A percentile compares a stretch with the other conserved stretches of the same genome.
Evolutionary conservation across 2,888 invertebrate species (phyloP).

Genomic region (Lepidochitona cinerea): DNA sequence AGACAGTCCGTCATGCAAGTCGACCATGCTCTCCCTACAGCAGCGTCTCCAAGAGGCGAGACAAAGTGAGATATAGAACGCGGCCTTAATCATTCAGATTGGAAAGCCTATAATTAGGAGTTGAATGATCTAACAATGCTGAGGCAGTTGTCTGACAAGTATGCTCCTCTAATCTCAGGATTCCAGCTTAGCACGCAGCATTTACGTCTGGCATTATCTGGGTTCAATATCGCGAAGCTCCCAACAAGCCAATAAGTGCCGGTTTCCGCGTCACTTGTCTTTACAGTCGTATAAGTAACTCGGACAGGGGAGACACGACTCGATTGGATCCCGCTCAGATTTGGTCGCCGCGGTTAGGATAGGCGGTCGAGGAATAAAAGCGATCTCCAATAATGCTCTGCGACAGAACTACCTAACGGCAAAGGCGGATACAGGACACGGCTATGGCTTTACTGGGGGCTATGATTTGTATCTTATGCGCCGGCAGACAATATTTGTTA

Average conservation of each 20-base stretch:
- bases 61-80: not conserved
- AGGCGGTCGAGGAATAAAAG: not conserved
- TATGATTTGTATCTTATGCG: not conserved
- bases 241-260: not conserved
- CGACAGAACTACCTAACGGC: not conserved
- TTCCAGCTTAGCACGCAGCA: not conserved
- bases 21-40: too few relatives aligned
- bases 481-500: not conserved
- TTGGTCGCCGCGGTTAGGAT: not conserved
- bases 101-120: not conserved
- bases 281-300: not conserved
- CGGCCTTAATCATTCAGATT: not conserved
- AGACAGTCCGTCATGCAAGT: too few relatives aligned
- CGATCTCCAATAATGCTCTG: not conserved
- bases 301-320: not conserved
- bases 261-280: not conserved
- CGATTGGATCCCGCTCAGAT: not conserved
- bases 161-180: not conserved
- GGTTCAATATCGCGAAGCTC: too few relatives aligned
- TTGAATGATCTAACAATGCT: not conserved
- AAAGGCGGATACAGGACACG: not conserved
- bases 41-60: too few relatives aligned
- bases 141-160: not conserved
- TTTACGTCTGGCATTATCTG: too few relatives aligned
- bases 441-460: not conserved